Evolutionary conservation across 2,797 vertebrate genomes (phyloP), one percentile per base, ranked within the genome.

Genomic region (Sebastes itinus): DNA sequence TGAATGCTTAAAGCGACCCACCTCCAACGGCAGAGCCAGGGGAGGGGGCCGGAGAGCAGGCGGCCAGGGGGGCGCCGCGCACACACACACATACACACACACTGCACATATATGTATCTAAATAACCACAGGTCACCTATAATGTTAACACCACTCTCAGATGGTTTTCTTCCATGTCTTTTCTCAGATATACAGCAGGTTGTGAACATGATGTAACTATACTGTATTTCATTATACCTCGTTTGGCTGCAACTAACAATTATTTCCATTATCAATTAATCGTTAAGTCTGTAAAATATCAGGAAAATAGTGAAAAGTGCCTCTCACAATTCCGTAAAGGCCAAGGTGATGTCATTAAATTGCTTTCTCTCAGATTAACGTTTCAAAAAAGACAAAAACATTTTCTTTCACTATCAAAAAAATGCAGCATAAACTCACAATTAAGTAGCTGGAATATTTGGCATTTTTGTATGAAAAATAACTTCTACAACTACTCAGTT

Each of bases 1-100:
- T 78, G 75, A 88, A 78, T 84, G 78, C 89, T 88, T 87, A 81
- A 80, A 92, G 90, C 66, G 55, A 82, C 76, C 79, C 78, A 86
- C 85, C 88, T 90, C 86, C 84, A 62, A 18, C 73, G 46, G 87
- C 74, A 80, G 72, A 74, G 83, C 77, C 85, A 9, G 54, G 74
- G 79, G 86, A 80, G 69, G 73, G 18, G 86, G 75, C 46, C 18
- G n/a, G 5, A 75, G 83, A 77, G 79, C 59, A 54, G 23, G 72
- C n/a, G 16, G 66, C 72, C 22, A 25, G 75, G 68, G 77, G 68
- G 75, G 66, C 65, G 3, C 16, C 8, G 4, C 7, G 28, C 67
- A 68, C 56, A 30, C 27, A 49, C 59, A 2, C 61, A 52, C 52
- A 28, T 35, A 77, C 56, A 38, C 56, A 35, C 8, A 35, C 18